Percentiles rank a stretch among this genome's conserved stretches.
These are phyloP conservation scores for Scolanthus callimorphus DNA, from an alignment of 92 coral and sea anemone species.

Conservation along the genomic window DNA sequence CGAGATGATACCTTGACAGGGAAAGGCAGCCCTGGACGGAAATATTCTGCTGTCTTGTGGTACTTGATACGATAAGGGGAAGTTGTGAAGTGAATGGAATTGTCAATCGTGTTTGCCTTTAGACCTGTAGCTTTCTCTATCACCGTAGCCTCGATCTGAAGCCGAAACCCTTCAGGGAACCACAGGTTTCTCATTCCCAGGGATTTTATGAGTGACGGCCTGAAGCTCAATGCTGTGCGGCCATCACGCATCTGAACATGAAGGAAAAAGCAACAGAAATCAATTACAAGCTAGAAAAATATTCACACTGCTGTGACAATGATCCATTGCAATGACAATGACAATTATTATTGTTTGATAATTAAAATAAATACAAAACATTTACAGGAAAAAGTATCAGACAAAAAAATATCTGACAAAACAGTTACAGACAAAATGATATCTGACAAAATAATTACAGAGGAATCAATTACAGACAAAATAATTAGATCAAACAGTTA, in stretches of 20 bases:
- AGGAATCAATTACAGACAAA: no score
- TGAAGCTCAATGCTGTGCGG: neutral
- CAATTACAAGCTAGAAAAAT: no score
- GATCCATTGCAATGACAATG: no score
- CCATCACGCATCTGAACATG: conserved; percentile 24
- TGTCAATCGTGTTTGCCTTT: conserved; percentile 60
- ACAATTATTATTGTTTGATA: no score
- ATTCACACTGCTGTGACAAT: no score
- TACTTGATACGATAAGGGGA: conserved; percentile 71
- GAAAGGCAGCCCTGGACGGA: conserved; percentile 91
- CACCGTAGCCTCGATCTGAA: conserved; percentile 71
- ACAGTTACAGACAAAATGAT: no score
- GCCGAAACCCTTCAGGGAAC: conserved; percentile 88
- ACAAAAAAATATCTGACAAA: no score
- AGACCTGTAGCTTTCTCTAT: conserved; percentile 75
- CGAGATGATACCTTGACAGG: conserved; percentile 67
- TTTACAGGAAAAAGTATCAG: no score
- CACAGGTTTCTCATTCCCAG: conserved; percentile 43
- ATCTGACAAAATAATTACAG: no score
- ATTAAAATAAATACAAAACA: no score
- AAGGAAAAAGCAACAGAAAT: no score
- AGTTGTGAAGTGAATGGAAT: conserved; percentile 69
- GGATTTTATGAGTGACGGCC: conserved; percentile 16
- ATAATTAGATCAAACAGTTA: no score
- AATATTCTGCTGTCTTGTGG: conserved; percentile 69